phyloP scores from a whole-genome alignment of 2,797 vertebrate species.

The Protosalanx chinensis region DNA sequence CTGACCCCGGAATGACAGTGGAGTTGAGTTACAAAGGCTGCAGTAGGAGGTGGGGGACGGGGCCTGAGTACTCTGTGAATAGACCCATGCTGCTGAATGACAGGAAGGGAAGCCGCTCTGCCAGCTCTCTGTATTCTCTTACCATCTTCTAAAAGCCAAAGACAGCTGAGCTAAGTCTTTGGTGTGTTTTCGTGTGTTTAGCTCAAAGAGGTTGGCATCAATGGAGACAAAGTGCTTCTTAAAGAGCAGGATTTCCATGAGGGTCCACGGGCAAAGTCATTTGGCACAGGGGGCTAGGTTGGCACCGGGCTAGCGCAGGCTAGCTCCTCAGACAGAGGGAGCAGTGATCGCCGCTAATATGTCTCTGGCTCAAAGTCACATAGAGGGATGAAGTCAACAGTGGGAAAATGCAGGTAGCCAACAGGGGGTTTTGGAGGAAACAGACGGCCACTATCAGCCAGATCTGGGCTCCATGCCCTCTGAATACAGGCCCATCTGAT shows the following conservation, averaged over 20 bases:
- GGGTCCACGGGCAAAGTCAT: slow-evolving; percentile 41
- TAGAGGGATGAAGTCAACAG: slow-evolving; percentile 51
- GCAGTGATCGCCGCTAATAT: slow-evolving; percentile 55
- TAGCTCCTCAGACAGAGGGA: slow-evolving; percentile 57
- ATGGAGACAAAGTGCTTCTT: slow-evolving; percentile 64
- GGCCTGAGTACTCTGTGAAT: slow-evolving; percentile 58
- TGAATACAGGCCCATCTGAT: slow-evolving; percentile 57
- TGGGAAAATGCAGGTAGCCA: slow-evolving; percentile 58
- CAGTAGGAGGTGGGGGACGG: slow-evolving; percentile 20
- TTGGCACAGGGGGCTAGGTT: slow-evolving; percentile 45
- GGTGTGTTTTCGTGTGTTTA: slow-evolving; percentile 56
- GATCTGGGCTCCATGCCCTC: slow-evolving; percentile 46
- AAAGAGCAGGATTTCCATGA: slow-evolving; percentile 59
- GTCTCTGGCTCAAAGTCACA: slow-evolving; percentile 43
- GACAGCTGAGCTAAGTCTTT: slow-evolving; percentile 57
- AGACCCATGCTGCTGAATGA: slow-evolving; percentile 61
- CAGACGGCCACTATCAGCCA: slow-evolving; percentile 56
- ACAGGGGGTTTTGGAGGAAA: slow-evolving; percentile 35
- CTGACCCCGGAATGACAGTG: slow-evolving; percentile 69
- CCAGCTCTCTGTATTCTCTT: slow-evolving; percentile 64
- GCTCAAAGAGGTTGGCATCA: slow-evolving; percentile 53
- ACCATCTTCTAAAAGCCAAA: slow-evolving; percentile 57
- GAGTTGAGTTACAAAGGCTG: slow-evolving; percentile 62
- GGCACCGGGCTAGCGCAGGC: slow-evolving; percentile 42
- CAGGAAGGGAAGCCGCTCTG: slow-evolving; percentile 53